Percentiles rank a stretch among this genome's conserved stretches.
Evolutionary conservation across 2,113 vertebrate genomes (phyloP).

Genomic region (Tachysurus fulvidraco): DNA sequence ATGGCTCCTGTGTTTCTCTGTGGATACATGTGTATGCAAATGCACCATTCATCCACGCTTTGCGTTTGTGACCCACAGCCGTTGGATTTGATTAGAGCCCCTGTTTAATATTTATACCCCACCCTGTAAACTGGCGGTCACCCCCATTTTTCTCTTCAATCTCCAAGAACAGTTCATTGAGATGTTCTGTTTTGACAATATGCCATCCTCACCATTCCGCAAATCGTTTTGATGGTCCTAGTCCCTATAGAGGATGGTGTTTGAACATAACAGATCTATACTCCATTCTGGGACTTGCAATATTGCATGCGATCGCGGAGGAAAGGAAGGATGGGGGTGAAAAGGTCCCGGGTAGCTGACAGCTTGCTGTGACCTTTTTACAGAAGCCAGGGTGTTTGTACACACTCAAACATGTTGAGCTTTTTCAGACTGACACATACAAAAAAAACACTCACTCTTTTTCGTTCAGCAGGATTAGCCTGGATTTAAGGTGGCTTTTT

Average conservation of each 20-base stretch:
- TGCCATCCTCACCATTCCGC: slow-evolving; percentile 40
- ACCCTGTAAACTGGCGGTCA: slow-evolving; percentile 15
- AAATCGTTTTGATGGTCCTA: slow-evolving; percentile 63
- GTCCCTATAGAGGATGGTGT: slow-evolving; percentile 43
- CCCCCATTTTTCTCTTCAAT: slow-evolving; percentile 46
- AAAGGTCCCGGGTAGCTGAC: slow-evolving; percentile 42
- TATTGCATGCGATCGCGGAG: background rate
- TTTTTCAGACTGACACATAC: slow-evolving; percentile 33
- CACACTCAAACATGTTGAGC: slow-evolving; percentile 41
- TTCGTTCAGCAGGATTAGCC: slow-evolving; percentile 30
- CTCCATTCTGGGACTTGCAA: slow-evolving; percentile 39
- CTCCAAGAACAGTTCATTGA: slow-evolving; percentile 53
- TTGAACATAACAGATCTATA: slow-evolving; percentile 39
- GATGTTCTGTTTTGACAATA: slow-evolving; percentile 57
- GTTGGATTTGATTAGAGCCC: slow-evolving; percentile 56
- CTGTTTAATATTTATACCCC: slow-evolving; percentile 62
- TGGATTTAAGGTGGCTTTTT: slow-evolving; percentile 36
- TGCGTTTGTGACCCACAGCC: slow-evolving; percentile 50
- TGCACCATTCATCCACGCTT: slow-evolving; percentile 52
- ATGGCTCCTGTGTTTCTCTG: slow-evolving; percentile 44
- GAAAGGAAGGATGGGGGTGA: slow-evolving; percentile 14
- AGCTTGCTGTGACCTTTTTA: slow-evolving; percentile 41
- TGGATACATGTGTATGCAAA: slow-evolving; percentile 55
- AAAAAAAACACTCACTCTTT: slow-evolving; percentile 23
- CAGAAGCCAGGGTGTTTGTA: slow-evolving; percentile 29